A percentile compares a stretch with the other conserved stretches of the same genome.
phyloP scores from a whole-genome alignment of 1,140 invertebrate species.

The Cyclina sinensis region DNA sequence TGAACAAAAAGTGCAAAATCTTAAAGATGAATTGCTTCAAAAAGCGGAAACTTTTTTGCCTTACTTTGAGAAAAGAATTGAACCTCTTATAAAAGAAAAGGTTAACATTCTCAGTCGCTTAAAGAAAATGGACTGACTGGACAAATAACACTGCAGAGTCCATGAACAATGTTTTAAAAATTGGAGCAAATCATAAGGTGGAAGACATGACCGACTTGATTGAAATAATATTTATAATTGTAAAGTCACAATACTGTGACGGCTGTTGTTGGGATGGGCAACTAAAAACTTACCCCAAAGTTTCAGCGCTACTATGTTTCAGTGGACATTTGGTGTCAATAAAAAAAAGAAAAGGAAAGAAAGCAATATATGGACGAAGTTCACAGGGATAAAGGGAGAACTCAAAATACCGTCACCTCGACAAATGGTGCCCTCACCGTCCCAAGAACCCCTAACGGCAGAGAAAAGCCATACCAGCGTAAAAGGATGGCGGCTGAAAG shows the following conservation, averaged over 20 bases:
- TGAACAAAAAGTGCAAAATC: neutral
- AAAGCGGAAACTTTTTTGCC: neutral
- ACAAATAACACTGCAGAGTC: constrained; percentile 7
- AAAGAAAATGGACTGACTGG: neutral
- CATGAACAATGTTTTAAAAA: constrained; percentile 5
- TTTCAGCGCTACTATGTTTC: neutral
- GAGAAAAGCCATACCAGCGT: constrained; percentile 2
- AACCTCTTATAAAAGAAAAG: neutral
- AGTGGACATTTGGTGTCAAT: constrained; percentile 15
- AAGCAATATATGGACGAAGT: neutral
- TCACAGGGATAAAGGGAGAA: neutral
- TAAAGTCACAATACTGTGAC: constrained; percentile 1
- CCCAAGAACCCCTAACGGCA: neutral
- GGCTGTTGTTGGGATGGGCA: neutral
- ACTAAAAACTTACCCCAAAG: neutral
- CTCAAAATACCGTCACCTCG: neutral
- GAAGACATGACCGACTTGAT: constrained; percentile 23
- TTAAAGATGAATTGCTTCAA: neutral
- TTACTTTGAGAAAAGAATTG: neutral
- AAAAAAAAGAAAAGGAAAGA: neutral
- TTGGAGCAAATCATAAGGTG: neutral
- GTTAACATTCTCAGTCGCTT: neutral
- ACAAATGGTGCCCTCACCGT: neutral
- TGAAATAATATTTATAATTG: neutral
- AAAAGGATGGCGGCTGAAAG: neutral